These are phyloP conservation scores for Ara ararauna DNA, from an alignment of 2,797 vertebrate species.

Conservation along the genomic window DNA sequence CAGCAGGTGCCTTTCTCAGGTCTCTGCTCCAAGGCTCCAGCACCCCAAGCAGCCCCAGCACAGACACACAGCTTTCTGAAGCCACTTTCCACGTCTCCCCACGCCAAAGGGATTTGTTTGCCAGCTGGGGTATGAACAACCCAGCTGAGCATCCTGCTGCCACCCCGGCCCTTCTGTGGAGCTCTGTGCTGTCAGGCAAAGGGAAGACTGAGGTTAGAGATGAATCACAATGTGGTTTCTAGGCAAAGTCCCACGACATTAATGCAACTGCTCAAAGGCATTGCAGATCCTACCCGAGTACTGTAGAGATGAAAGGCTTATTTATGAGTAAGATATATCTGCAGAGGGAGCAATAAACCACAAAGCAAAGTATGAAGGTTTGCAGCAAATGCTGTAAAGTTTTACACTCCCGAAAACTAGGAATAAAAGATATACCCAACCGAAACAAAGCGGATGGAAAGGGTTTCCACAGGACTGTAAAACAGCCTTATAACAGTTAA, in stretches of 20 bases:
- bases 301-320: conserved; percentile 58
- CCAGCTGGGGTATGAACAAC: neutral
- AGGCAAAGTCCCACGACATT: neutral
- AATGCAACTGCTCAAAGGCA: neutral
- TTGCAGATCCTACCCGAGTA: neutral
- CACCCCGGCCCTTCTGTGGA: fast-evolving
- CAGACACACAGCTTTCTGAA: neutral
- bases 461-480: conserved; percentile 63
- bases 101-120: neutral
- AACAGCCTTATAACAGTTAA: conserved; percentile 62
- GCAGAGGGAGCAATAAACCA: conserved; percentile 75
- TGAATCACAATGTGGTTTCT: neutral
- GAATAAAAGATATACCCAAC: conserved; percentile 74
- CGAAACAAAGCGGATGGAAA: conserved; percentile 70
- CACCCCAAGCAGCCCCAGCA: fast-evolving
- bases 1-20: neutral
- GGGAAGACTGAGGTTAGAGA: neutral
- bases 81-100: neutral
- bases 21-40: neutral
- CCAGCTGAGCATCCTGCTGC: neutral
- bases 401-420: conserved; percentile 79
- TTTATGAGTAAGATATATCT: conserved; percentile 72
- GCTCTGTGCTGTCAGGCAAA: fast-evolving
- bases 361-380: conserved; percentile 73
- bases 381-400: conserved; percentile 73